Percentiles rank a stretch among this genome's conserved stretches.
Conservation (phyloP, 2,888 invertebrate genomes). For the Camptogramma bilineatum region DNA sequence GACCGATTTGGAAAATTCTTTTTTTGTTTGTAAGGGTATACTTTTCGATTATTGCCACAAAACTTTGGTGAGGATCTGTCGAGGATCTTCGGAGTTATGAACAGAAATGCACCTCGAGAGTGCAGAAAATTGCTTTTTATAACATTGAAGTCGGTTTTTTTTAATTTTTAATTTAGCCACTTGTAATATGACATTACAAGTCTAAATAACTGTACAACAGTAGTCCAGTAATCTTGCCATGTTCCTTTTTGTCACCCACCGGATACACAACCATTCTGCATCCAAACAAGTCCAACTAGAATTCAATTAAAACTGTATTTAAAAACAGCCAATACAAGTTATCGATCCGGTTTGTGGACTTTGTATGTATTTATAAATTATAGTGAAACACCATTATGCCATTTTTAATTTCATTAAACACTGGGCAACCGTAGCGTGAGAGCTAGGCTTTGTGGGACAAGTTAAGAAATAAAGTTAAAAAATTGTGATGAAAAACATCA, state of each 20-base stretch:
- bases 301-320: constrained; percentile 32
- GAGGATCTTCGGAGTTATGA: no score
- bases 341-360: constrained; percentile 34
- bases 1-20: no score
- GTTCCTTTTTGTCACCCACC: not conserved
- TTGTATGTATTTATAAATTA: constrained; percentile 36
- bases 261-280: not conserved
- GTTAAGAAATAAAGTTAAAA: constrained; percentile 11
- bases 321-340: constrained; percentile 23
- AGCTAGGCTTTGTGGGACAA: constrained; percentile 10
- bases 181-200: not conserved
- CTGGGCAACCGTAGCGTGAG: constrained; percentile 34
- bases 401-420: constrained; percentile 41
- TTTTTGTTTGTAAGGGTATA: no score
- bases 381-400: constrained; percentile 36
- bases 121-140: no score
- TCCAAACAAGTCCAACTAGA: constrained; percentile 22
- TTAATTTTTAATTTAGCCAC: no score
- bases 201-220: not conserved
- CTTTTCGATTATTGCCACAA: no score
- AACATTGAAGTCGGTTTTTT: no score
- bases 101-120: no score
- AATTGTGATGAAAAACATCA: not conserved
- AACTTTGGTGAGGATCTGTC: no score
- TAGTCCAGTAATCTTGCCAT: not conserved